Evolutionary conservation across 2,797 vertebrate species (phyloP).

Genomic region (Acanthurus lineatus): DNA sequence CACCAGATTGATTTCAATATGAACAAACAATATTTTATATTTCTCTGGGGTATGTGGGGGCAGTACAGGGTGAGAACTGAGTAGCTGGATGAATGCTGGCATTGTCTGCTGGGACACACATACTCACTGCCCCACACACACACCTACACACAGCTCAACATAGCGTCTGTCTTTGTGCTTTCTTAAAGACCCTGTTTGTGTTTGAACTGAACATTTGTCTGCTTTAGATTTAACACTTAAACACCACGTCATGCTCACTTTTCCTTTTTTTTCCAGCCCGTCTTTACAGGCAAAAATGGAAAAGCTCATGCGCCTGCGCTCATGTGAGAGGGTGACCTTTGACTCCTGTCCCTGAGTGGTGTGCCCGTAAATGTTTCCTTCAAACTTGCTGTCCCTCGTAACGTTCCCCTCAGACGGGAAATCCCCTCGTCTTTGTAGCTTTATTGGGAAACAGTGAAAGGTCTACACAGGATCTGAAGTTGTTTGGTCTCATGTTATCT

Average conservation of each 20-base stretch:
- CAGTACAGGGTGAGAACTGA: conserved; percentile 34
- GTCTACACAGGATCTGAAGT: conserved; percentile 30
- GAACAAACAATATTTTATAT: conserved; percentile 67
- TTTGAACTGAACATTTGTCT: conserved; percentile 64
- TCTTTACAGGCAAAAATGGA: conserved; percentile 38
- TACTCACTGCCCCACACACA: conserved; percentile 10
- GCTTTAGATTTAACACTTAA: conserved; percentile 69
- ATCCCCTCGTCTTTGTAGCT: conserved; percentile 45
- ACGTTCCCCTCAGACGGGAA: conserved; percentile 39
- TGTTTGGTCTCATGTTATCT: conserved; percentile 43
- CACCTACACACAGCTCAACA: conserved; percentile 15
- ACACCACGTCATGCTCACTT: conserved; percentile 38
- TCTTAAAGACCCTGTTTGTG: conserved; percentile 49
- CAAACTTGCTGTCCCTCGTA: conserved; percentile 43
- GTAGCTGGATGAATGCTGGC: conserved; percentile 72
- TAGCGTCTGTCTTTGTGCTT: conserved; percentile 29
- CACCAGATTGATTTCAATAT: conserved; percentile 66
- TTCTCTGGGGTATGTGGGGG: conserved; percentile 52
- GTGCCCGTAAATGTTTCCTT: conserved; percentile 58
- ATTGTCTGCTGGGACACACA: conserved; percentile 66
- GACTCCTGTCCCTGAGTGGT: conserved; percentile 43
- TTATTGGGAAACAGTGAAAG: conserved; percentile 30
- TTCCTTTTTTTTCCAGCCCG: conserved; percentile 36
- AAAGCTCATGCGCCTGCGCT: conserved; percentile 45
- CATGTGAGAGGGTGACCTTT: conserved; percentile 57